Evolutionary conservation across 2,888 invertebrate genomes (phyloP), one percentile per base, ranked within the genome.

Genomic region (Clistopyga incitator): DNA sequence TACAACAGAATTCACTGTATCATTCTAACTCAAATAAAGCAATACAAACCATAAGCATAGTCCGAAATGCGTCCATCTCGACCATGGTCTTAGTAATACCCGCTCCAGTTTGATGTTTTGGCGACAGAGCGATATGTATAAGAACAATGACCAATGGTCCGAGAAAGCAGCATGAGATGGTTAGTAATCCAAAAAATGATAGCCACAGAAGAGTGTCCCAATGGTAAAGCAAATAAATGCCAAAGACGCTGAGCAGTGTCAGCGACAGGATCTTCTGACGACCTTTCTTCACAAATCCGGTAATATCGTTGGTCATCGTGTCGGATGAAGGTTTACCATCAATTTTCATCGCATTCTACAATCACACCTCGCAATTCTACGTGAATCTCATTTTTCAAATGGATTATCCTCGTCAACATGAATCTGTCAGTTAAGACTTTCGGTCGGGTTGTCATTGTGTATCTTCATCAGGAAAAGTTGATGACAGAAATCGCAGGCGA

Each of bases 41-140:
- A n/a, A 72, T 72, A 86, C 90, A 81, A 92, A 96, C 96, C 95
- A 95, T 95, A 85, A 96, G 92, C 84, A 94, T 94, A 84, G 95
- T 95, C 67, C 95, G 94, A 86, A 96, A 94, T 56, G 94, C 93
- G 86, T 96, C 95, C 79, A 95, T 91, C 89, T 95, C 95, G 88
- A 95, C 95, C 87, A 95, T 94, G 29, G 95, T 94, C 89, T 94
- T 95, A 88, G 95, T 95, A 81, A 95, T 92, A 83, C 95, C 95
- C 54, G 95, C 90, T 56, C 95, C 95, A 56, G 95, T 95, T 92
- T 95, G 95, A 90, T 96, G 95, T 65, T 95, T 95, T 20, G 96
- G 95, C 25, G 96, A 96, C 50, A 96, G 92, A 82, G 95, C 94
- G 75, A 96, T 93, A 90, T 96, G 96, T 84, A 96, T 95, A 94